Percentiles rank a stretch among this genome's conserved stretches.
phyloP scores from a whole-genome alignment of 2,113 vertebrate genomes.

The Notiomystis cincta region DNA sequence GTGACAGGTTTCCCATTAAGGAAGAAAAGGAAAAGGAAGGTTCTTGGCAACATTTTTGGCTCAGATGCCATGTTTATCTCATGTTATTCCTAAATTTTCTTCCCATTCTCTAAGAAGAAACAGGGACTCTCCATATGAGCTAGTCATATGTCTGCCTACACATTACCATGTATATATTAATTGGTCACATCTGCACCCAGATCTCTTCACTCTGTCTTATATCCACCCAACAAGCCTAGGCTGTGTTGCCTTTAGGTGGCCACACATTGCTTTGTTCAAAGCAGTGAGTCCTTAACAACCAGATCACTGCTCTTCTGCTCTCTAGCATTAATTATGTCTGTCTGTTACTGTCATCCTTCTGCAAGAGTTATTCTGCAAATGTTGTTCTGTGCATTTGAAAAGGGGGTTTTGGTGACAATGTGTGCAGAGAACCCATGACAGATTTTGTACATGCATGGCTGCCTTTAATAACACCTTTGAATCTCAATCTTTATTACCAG shows the following conservation, averaged over 20 bases:
- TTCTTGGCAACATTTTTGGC: not conserved
- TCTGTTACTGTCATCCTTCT: not conserved
- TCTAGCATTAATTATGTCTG: not conserved
- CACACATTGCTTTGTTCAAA: not conserved
- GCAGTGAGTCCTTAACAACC: not conserved
- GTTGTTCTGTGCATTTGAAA: not conserved
- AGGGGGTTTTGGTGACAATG: not conserved
- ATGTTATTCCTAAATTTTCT: not conserved
- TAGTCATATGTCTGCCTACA: not conserved
- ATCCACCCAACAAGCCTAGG: not conserved
- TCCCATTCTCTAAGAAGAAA: not conserved
- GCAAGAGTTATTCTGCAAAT: not conserved
- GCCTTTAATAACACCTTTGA: not conserved
- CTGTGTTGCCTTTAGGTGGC: not conserved
- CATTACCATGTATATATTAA: rapidly evolving
- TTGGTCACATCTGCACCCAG: not conserved
- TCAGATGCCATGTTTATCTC: not conserved
- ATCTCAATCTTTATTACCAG: not conserved
- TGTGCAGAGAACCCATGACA: not conserved
- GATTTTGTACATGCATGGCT: not conserved
- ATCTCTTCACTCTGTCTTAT: not conserved
- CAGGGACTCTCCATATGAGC: not conserved
- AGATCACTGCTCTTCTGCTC: not conserved
- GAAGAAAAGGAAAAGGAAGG: not conserved
- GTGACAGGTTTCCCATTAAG: not conserved